Evolutionary conservation across 2,888 invertebrate species (phyloP), one percentile per base, ranked within the genome.

Genomic region (Elegia similella): DNA sequence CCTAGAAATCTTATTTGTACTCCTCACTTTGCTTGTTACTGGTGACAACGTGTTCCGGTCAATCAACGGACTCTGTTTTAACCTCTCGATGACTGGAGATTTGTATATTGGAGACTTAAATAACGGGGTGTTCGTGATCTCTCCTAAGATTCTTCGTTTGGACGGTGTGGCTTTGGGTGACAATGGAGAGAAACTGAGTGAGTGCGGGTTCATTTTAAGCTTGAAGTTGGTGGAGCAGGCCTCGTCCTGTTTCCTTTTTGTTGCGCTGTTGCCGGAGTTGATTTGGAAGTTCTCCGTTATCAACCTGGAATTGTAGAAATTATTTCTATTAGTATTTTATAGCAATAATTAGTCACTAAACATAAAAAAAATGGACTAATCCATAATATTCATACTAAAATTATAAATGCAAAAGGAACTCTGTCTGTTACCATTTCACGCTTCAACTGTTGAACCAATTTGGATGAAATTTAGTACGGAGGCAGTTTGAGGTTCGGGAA

Each of bases 201-300:
- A 77, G 46, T 86, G 84, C 0, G 92, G 92, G 64, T 79, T 80
- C 84, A 92, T 89, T 65, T 86, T 89, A 17, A 73, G 58, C 67
- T 88, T 90, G 73, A 73, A 91, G 68, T 86, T 88, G 56, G 68
- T 68, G 8, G 81, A 65, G 23, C 76, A 10, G 0, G 92, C 82
- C 3, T 88, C 86, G 8, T 86, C 85, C 42, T 86, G 85, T 62
- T 90, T 88, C 3, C 87, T 68, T 66, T 90, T 87, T 0, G 85
- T 84, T 29, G 82, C 86, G 62, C 82, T 88, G 73, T 80, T 89
- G 12, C 88, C 92, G 0, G 92, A 92, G 76, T 92, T 92, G 23
- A 93, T 88, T 60, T 79, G 87, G 82, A 93, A 93, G 69, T 79
- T 92, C 50, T 92, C 92, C 0, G 92, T 91, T 62, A 92, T 92